A percentile compares a stretch with the other conserved stretches of the same genome.
Conservation (phyloP, 2,797 vertebrate species). For the Setipinna tenuifilis region DNA sequence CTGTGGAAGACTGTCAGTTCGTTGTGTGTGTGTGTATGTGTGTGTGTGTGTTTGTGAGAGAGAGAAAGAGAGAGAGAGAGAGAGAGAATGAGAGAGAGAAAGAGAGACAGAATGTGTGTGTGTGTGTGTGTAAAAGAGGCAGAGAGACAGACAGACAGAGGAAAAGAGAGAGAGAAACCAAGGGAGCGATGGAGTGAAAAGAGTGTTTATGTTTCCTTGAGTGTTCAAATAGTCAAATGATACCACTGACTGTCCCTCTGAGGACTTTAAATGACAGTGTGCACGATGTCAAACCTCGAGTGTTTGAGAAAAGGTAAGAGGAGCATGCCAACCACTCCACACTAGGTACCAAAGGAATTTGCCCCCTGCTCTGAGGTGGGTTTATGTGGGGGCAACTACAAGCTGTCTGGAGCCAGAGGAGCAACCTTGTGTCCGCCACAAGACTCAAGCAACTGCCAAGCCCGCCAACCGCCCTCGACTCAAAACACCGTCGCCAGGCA, state of each 20-base stretch:
- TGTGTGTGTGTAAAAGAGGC: neutral
- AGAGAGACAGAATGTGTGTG: no score
- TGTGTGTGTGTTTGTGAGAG: neutral
- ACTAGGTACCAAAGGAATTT: no score
- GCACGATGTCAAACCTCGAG: no score
- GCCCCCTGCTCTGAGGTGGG: no score
- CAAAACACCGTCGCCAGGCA: slow-evolving; percentile 11
- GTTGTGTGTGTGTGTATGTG: neutral
- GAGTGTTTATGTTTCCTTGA: neutral
- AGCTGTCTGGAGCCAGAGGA: no score
- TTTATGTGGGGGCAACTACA: no score
- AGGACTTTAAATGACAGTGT: neutral
- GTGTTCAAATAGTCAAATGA: neutral
- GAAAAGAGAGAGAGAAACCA: neutral
- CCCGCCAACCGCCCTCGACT: neutral
- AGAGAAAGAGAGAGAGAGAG: neutral
- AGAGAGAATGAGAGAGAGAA: neutral
- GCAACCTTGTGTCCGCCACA: no score
- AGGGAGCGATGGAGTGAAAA: neutral
- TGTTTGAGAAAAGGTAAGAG: no score
- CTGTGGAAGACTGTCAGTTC: neutral
- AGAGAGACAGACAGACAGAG: neutral
- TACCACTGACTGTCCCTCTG: neutral
- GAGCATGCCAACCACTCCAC: neutral
- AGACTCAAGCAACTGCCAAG: no score